These are phyloP conservation scores for Julus scanicus DNA, from an alignment of 2,888 invertebrate genomes.

Conservation along the genomic window DNA sequence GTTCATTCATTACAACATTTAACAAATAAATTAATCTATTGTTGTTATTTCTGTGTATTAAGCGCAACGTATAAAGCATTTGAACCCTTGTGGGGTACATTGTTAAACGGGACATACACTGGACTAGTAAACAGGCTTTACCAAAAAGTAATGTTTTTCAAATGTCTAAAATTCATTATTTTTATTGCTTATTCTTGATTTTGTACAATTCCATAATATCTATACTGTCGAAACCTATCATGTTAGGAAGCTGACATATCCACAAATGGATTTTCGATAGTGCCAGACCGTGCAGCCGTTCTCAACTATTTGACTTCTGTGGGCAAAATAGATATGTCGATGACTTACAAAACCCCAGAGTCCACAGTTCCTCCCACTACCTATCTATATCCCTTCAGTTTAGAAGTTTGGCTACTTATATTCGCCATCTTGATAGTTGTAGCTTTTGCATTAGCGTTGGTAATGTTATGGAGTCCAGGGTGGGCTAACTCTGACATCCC, in stretches of 20 bases:
- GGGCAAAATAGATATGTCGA: conserved; percentile 15
- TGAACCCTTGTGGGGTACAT: not conserved
- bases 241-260: not conserved
- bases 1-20: not conserved
- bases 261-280: not conserved
- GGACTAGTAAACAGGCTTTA: not conserved
- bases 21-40: not conserved
- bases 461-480: conserved; percentile 36
- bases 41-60: not conserved
- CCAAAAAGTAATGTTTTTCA: not conserved
- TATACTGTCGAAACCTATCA: not conserved
- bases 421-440: not conserved
- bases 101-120: not conserved
- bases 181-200: too few species aligned
- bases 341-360: conserved; percentile 5
- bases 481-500: conserved; percentile 5
- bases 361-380: conserved; percentile 44
- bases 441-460: not conserved
- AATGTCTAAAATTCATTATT: not conserved
- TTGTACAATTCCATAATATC: not conserved
- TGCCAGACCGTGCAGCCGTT: not conserved
- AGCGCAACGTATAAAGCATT: not conserved
- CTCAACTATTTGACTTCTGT: not conserved
- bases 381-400: conserved; percentile 36
- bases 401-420: conserved; percentile 33